Evolutionary conservation across 1,140 invertebrate species (phyloP), one percentile per base, ranked within the genome.

Genomic region (Heliconius himera): DNA sequence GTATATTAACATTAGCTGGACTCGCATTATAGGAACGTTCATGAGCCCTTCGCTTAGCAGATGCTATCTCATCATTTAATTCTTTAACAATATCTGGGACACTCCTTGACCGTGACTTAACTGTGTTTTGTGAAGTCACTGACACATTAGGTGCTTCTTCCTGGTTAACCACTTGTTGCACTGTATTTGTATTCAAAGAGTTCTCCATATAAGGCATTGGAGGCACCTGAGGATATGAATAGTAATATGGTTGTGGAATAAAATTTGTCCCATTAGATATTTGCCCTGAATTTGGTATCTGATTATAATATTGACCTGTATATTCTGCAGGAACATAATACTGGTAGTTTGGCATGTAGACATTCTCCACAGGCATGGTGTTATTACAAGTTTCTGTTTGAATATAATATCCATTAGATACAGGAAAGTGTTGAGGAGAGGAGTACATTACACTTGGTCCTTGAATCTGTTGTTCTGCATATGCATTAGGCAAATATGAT

Each of bases 81-180:
- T 97, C 96, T 84, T 96, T 95, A 11, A 97, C 94, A 89, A 97
- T 97, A 88, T 97, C 95, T 2, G 96, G 96, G 60, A 97, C 96
- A 92, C 96, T 97, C 83, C 96, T 95, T 8, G 96, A 96, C 72
- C 96, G 95, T 36, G 91, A 92, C 82, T 94, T 95, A 20, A 90
- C 89, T 72, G 88, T 88, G 76, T 87, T 87, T 36, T 93, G 88
- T 38, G 84, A 83, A 77, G 92, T 89, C 74, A 89, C 71, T 74
- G 84, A 72, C 20, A 78, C 74, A 84, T 78, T 80, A 87, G 86
- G 73, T 80, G 87, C 82, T 87, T 88, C 75, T 80, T 88, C 82
- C 87, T 88, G 78, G 87, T 90, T 85, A 83, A 88, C 86, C 87
- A 88, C 18, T 90, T 86, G 85, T 26, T 79, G 81, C 16, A 80